Percentiles rank a stretch among this genome's conserved stretches.
These are phyloP conservation scores for Tethya wilhelma DNA, from an alignment of 37 sponge, comb jelly and placozoan species.

Conservation along the genomic window DNA sequence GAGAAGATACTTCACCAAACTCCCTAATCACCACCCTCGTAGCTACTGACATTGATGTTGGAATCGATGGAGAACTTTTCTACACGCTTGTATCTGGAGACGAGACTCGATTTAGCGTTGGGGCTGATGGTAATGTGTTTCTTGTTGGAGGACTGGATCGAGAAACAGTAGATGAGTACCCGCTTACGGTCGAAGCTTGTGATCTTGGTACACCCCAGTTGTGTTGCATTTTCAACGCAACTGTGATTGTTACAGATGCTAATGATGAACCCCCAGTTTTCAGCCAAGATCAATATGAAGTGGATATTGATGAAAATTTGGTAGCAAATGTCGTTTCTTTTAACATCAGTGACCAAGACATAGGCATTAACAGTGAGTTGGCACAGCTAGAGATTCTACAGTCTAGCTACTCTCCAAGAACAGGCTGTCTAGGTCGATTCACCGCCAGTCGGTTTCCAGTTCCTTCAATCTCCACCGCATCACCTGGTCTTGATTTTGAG, in stretches of 20 bases:
- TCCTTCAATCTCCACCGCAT: background rate
- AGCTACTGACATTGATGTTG: constrained; percentile 59
- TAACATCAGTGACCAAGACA: constrained; percentile 55
- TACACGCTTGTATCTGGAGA: constrained; percentile 32
- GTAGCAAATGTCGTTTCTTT: constrained; percentile 19
- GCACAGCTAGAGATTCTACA: constrained; percentile 16
- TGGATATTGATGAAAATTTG: constrained; percentile 38
- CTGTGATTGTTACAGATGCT: constrained; percentile 36
- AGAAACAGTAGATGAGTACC: constrained; percentile 21
- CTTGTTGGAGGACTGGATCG: constrained; percentile 28
- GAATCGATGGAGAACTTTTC: constrained; percentile 39
- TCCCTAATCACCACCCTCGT: constrained; percentile 16
- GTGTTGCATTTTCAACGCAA: constrained; percentile 45
- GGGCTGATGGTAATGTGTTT: constrained; percentile 6
- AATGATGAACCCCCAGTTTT: constrained; percentile 66
- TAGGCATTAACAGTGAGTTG: constrained; percentile 49
- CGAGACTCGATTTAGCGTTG: constrained; percentile 6
- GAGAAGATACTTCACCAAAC: constrained; percentile 25
- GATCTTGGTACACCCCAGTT: constrained; percentile 49
- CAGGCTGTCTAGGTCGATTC: constrained; percentile 52
- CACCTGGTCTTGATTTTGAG: constrained; percentile 70
- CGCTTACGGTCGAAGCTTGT: constrained; percentile 25
- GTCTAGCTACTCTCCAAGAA: background rate
- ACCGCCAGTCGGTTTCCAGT: background rate
- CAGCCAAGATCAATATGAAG: background rate